Evolutionary conservation across 2,888 invertebrate species (phyloP).

Genomic region (Diplolepis rosae): DNA sequence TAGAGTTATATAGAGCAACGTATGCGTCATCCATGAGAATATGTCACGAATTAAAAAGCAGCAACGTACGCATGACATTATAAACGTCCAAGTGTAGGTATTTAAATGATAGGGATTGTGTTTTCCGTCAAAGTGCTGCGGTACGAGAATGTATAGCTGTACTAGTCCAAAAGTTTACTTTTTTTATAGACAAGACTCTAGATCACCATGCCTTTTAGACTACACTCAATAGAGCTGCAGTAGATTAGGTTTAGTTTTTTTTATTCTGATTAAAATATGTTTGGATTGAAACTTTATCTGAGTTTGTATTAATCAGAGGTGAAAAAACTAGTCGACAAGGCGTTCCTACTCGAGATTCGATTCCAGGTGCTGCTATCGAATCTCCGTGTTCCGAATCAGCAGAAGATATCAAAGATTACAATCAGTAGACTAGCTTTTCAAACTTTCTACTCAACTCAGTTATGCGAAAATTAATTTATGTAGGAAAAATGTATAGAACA

Average conservation of each 20-base stretch:
- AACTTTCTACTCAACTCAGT: background rate
- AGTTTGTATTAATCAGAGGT: background rate
- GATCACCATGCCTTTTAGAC: background rate
- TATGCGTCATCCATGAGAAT: conserved; percentile 37
- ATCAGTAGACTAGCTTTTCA: conserved; percentile 18
- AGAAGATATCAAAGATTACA: conserved; percentile 30
- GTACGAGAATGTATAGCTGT: conserved; percentile 31
- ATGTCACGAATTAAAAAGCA: conserved; percentile 36
- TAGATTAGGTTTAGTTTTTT: background rate
- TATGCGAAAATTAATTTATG: background rate
- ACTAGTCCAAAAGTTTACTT: conserved; percentile 28
- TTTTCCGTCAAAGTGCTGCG: conserved; percentile 23
- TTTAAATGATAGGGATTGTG: conserved; percentile 15
- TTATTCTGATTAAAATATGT: background rate
- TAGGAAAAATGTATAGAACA: conserved; percentile 13
- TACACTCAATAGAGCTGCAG: background rate
- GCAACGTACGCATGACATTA: conserved; percentile 41
- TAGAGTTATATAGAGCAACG: conserved; percentile 45
- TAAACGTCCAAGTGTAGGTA: conserved; percentile 33
- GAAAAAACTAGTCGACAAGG: conserved; percentile 41
- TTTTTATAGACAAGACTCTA: background rate
- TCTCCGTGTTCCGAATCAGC: conserved; percentile 19
- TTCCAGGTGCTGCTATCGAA: no score
- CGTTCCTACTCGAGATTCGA: no score
- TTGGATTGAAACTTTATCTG: background rate